phyloP scores from a whole-genome alignment of 2,797 vertebrate genomes.

The Acipenser ruthenus region DNA sequence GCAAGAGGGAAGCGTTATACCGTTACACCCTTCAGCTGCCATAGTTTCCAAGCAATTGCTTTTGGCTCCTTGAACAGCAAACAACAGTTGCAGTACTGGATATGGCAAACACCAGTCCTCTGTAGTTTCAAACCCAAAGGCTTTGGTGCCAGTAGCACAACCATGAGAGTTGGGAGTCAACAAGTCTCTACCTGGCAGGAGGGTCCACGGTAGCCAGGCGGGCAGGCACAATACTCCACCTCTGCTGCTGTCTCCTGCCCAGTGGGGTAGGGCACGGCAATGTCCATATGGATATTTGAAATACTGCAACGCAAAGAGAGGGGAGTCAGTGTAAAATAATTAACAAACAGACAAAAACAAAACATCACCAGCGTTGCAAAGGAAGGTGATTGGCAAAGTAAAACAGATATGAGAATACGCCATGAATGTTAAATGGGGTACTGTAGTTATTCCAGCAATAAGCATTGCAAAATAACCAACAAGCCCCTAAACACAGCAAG shows the following conservation, averaged over 20 bases:
- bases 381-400: background rate
- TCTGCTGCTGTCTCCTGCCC: constrained; percentile 72
- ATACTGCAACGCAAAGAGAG: constrained; percentile 50
- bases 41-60: no score
- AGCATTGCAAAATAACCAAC: no score
- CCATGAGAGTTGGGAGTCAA: no score
- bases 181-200: constrained; percentile 81
- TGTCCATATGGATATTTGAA: constrained; percentile 81
- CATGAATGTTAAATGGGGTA: no score
- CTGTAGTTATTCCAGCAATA: no score
- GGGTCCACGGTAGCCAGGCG: constrained; percentile 77
- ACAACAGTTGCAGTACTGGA: no score
- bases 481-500: no score
- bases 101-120: background rate
- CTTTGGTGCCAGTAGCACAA: no score
- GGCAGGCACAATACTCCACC: constrained; percentile 87
- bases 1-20: constrained; percentile 10
- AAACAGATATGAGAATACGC: no score
- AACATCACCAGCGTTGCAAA: background rate
- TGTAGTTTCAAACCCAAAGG: no score
- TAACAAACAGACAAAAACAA: background rate
- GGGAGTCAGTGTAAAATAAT: background rate
- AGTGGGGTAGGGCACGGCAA: constrained; percentile 76
- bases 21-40: no score
- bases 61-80: no score